Evolutionary conservation across 1,140 invertebrate genomes (phyloP).

Genomic region (Leptonema lineaticorne): DNA sequence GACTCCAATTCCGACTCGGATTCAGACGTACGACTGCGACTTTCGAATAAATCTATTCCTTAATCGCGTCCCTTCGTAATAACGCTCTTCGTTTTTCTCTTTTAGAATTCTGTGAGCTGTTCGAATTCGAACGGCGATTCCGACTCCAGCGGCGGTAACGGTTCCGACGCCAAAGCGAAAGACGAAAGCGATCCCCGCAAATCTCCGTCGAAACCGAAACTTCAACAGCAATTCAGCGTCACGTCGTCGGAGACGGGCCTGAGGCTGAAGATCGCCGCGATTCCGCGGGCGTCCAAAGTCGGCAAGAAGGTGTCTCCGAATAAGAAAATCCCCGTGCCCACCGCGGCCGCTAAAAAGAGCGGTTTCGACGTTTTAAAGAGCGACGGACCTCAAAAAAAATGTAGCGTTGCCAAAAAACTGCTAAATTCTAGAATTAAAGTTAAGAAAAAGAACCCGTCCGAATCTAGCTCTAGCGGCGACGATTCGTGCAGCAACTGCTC

Average conservation of each 20-base stretch:
- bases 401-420: slow-evolving; percentile 7
- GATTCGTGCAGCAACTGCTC: slow-evolving; percentile 37
- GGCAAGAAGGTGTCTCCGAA: slow-evolving; percentile 19
- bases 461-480: slow-evolving; percentile 33
- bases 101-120: slow-evolving; percentile 38
- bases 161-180: slow-evolving; percentile 16
- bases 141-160: slow-evolving; percentile 33
- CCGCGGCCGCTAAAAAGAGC: slow-evolving; percentile 36
- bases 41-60: background rate
- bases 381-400: slow-evolving; percentile 14
- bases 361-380: slow-evolving; percentile 24
- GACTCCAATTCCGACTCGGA: slow-evolving; percentile 48
- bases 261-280: slow-evolving; percentile 39
- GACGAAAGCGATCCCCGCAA: background rate
- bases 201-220: slow-evolving; percentile 24
- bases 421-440: slow-evolving; percentile 31
- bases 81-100: slow-evolving; percentile 6
- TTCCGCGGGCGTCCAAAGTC: slow-evolving; percentile 25
- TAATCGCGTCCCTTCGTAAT: background rate
- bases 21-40: slow-evolving; percentile 48
- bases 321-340: slow-evolving; percentile 35
- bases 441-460: slow-evolving; percentile 34
- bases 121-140: slow-evolving; percentile 36
- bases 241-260: slow-evolving; percentile 39
- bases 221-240: slow-evolving; percentile 39